Conservation (phyloP, 2,888 invertebrate genomes). For the Platerodrilus igneus region DNA sequence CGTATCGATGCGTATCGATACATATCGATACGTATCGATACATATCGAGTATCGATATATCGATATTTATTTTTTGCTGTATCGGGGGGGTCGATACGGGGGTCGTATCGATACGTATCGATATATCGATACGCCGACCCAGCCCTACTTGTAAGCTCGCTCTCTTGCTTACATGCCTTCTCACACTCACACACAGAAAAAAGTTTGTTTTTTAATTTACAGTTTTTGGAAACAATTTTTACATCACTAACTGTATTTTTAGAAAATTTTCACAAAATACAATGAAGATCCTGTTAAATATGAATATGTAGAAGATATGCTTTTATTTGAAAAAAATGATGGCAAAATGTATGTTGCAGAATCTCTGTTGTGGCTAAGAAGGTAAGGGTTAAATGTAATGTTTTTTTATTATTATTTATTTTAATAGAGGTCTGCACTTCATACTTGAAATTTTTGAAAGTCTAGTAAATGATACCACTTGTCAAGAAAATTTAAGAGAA, state of each 20-base stretch:
- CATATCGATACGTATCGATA: no score
- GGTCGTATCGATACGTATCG: no score
- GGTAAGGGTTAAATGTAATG: constrained; percentile 45
- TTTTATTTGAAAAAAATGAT: constrained; percentile 54
- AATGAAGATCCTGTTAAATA: constrained; percentile 49
- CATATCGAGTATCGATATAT: no score
- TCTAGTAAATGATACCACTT: constrained; percentile 46
- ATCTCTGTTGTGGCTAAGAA: constrained; percentile 66
- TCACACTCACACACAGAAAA: no score
- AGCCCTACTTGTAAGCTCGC: no score
- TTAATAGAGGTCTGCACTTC: constrained; percentile 55
- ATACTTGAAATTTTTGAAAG: constrained; percentile 54
- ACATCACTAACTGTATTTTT: constrained; percentile 18
- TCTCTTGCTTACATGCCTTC: no score
- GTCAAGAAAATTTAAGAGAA: constrained; percentile 54
- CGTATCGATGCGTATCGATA: no score
- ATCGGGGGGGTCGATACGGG: no score
- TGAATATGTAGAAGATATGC: constrained; percentile 61
- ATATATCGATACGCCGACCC: no score
- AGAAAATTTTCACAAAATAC: constrained; percentile 59
- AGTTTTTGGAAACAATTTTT: neutral
- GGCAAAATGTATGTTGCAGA: constrained; percentile 52
- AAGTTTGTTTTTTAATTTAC: neutral
- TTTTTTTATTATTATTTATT: constrained; percentile 2
- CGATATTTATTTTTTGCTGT: no score